Conservation (phyloP, 2,888 invertebrate species). For the Eucriotettix oculatus region DNA sequence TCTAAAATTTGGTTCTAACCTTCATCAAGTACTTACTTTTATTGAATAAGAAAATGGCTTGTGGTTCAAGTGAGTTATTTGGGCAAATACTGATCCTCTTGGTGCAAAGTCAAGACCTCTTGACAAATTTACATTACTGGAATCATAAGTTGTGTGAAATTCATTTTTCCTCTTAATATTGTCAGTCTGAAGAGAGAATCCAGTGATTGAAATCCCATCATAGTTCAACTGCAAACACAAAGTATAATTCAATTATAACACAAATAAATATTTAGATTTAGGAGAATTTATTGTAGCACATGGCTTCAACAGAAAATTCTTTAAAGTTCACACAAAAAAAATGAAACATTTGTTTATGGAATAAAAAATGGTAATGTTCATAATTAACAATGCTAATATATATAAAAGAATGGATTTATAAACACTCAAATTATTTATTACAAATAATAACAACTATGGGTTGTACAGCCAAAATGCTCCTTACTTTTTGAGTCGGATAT, state of each 20-base stretch:
- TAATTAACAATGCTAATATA: too few relatives aligned
- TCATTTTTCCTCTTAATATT: neutral
- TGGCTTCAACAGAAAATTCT: too few relatives aligned
- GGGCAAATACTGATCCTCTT: neutral
- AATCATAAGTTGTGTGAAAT: neutral
- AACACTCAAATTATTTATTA: too few relatives aligned
- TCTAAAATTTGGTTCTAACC: too few relatives aligned
- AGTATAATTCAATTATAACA: neutral
- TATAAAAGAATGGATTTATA: too few relatives aligned
- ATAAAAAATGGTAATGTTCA: too few relatives aligned
- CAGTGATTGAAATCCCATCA: neutral
- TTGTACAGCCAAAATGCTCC: too few relatives aligned
- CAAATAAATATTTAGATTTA: neutral
- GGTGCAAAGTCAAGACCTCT: neutral
- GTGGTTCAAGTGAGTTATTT: neutral
- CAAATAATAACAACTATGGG: too few relatives aligned
- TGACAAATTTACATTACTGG: neutral
- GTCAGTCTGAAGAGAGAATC: neutral
- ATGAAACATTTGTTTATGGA: too few relatives aligned
- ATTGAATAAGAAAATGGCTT: neutral
- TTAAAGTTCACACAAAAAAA: too few relatives aligned
- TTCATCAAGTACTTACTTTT: neutral
- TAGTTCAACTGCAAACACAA: neutral
- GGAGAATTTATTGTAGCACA: too few relatives aligned
- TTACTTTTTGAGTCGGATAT: slow-evolving; percentile 16